Percentiles rank a stretch among this genome's conserved stretches.
Evolutionary conservation across 2,888 invertebrate species (phyloP).

Genomic region (Cheilosia soror): DNA sequence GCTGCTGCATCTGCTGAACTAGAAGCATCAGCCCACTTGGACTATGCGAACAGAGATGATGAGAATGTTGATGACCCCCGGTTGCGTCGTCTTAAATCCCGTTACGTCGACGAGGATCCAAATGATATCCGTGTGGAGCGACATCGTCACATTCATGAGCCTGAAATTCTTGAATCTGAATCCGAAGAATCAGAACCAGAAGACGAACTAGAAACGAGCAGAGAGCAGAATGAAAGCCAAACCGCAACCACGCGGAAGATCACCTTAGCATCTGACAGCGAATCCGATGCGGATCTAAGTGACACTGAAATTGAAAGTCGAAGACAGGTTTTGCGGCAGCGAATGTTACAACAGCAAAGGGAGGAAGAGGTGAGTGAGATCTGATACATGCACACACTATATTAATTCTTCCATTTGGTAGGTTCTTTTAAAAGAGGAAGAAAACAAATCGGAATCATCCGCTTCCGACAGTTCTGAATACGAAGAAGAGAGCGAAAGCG

Average conservation of each 20-base stretch:
- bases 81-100: constrained; percentile 87
- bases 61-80: constrained; percentile 92
- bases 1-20: constrained; percentile 58
- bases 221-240: constrained; percentile 79
- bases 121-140: constrained; percentile 84
- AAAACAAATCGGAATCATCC: constrained; percentile 87
- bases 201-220: constrained; percentile 80
- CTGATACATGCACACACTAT: too few species aligned
- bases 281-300: constrained; percentile 93
- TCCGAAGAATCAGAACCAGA: constrained; percentile 85
- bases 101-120: constrained; percentile 84
- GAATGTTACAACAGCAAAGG: constrained; percentile 88
- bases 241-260: constrained; percentile 81
- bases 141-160: constrained; percentile 87
- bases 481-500: constrained; percentile 92
- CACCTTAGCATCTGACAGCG: constrained; percentile 84
- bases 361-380: constrained; percentile 86
- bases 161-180: constrained; percentile 86
- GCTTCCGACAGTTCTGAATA: constrained; percentile 91
- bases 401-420: constrained; percentile 22
- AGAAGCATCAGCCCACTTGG: constrained; percentile 75
- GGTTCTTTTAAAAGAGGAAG: constrained; percentile 85
- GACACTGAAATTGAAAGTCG: constrained; percentile 93
- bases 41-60: constrained; percentile 37
- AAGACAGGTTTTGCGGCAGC: constrained; percentile 88